Conservation (phyloP, 1,140 invertebrate species). For the Magallana ariakensis region DNA sequence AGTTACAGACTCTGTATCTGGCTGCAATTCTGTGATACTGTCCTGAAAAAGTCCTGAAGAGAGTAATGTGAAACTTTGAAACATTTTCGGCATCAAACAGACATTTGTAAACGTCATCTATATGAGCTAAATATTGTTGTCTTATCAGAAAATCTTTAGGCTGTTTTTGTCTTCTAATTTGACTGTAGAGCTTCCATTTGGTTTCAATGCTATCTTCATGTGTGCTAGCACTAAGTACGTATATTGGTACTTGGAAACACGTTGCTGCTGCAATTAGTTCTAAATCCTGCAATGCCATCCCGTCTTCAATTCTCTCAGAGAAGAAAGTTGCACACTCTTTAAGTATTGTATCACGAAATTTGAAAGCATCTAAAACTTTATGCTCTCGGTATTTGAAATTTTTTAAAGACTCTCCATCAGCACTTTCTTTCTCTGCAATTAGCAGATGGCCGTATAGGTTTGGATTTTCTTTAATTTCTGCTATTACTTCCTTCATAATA, state of each 20-base stretch:
- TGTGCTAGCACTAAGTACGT: constrained; percentile 5
- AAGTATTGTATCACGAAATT: not conserved
- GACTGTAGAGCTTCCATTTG: constrained; percentile 4
- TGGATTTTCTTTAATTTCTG: not conserved
- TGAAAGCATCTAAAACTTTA: not conserved
- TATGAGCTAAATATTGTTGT: not conserved
- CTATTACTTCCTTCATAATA: not conserved
- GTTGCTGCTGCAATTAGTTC: constrained; percentile 19
- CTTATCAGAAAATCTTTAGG: not conserved
- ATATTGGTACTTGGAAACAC: constrained; percentile 41
- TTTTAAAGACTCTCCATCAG: not conserved
- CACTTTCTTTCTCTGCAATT: not conserved
- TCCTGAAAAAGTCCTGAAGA: not conserved
- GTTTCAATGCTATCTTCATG: not conserved
- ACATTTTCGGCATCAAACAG: too few species aligned
- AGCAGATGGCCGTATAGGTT: not conserved
- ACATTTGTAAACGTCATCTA: not conserved
- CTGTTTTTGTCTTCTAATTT: not conserved
- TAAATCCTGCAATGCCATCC: constrained; percentile 11
- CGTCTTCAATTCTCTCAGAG: constrained; percentile 24
- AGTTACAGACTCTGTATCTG: not conserved
- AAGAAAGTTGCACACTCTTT: not conserved
- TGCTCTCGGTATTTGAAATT: not conserved
- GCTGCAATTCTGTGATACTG: constrained; percentile 15
- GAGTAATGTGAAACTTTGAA: not conserved